These are phyloP conservation scores for Brachypalpus laphriformis DNA, from an alignment of 2,888 invertebrate species.

Conservation along the genomic window DNA sequence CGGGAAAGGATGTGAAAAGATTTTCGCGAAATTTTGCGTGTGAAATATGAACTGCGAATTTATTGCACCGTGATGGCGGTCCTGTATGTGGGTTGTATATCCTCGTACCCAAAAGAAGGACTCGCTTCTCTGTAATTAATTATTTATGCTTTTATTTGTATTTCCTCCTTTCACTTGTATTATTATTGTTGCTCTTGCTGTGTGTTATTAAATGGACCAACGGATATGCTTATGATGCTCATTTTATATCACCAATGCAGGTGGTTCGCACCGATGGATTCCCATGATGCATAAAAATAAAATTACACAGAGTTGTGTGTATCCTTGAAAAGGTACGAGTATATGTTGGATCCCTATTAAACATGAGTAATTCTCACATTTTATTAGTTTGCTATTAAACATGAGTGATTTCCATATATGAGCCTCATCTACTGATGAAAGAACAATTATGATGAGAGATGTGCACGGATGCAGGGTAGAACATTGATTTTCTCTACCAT, in stretches of 20 bases:
- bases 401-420: conserved; percentile 24
- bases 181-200: not conserved
- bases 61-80: conserved; percentile 17
- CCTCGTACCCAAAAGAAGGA: not conserved
- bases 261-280: conserved; percentile 3
- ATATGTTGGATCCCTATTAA: too few species aligned
- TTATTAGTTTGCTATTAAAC: too few species aligned
- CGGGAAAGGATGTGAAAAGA: conserved; percentile 29
- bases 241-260: conserved; percentile 18
- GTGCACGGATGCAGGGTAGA: conserved; percentile 2
- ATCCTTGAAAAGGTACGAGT: not conserved
- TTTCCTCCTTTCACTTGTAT: not conserved
- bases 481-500: conserved; percentile 56
- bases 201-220: not conserved
- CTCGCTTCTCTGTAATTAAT: conserved; percentile 29
- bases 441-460: conserved; percentile 42
- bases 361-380: conserved; percentile 29
- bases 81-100: not conserved
- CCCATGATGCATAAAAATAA: conserved; percentile 19
- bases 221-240: conserved; percentile 18
- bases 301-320: conserved; percentile 18
- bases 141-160: conserved; percentile 1
- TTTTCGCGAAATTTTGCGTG: conserved; percentile 8
- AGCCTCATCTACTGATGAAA: conserved; percentile 30
- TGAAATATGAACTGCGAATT: conserved; percentile 33